These are phyloP conservation scores for Paralichthys olivaceus DNA, from an alignment of 2,113 vertebrate genomes.

Conservation along the genomic window DNA sequence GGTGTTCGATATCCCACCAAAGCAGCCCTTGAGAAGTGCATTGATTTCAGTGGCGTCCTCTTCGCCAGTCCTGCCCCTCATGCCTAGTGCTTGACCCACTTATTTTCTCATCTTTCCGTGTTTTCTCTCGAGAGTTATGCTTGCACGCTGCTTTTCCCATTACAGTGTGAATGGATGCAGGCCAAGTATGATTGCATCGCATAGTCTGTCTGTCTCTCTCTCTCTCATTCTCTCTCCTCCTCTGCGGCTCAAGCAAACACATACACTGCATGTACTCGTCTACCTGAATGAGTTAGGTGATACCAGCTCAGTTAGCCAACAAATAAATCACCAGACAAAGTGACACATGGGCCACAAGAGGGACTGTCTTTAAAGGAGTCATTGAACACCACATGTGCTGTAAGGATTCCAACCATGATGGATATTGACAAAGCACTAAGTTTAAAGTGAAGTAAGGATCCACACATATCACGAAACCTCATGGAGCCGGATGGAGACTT, in stretches of 20 bases:
- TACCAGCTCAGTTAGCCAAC: constrained; percentile 79
- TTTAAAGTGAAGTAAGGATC: constrained; percentile 62
- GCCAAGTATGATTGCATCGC: constrained; percentile 76
- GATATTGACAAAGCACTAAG: constrained; percentile 79
- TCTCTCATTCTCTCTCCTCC: constrained; percentile 31
- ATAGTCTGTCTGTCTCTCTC: constrained; percentile 49
- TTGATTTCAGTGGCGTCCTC: constrained; percentile 82
- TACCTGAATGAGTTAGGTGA: constrained; percentile 80
- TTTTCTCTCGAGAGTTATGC: constrained; percentile 81
- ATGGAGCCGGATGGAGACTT: not conserved
- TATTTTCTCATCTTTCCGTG: constrained; percentile 87
- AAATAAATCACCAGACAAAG: constrained; percentile 84
- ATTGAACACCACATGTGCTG: constrained; percentile 52
- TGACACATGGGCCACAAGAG: constrained; percentile 80
- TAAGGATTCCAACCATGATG: constrained; percentile 66
- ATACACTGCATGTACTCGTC: constrained; percentile 33
- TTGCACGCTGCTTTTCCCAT: constrained; percentile 80
- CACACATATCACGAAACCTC: constrained; percentile 40
- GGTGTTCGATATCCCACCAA: constrained; percentile 81
- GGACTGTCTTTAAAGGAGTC: constrained; percentile 74
- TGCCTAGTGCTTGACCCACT: constrained; percentile 84
- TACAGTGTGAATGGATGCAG: constrained; percentile 76
- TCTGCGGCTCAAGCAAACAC: constrained; percentile 44
- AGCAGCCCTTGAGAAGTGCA: constrained; percentile 74
- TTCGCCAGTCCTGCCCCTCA: constrained; percentile 75